Base-by-base conservation (phyloP, 2,113 vertebrate genomes). In the Polypterus bichir region DNA sequence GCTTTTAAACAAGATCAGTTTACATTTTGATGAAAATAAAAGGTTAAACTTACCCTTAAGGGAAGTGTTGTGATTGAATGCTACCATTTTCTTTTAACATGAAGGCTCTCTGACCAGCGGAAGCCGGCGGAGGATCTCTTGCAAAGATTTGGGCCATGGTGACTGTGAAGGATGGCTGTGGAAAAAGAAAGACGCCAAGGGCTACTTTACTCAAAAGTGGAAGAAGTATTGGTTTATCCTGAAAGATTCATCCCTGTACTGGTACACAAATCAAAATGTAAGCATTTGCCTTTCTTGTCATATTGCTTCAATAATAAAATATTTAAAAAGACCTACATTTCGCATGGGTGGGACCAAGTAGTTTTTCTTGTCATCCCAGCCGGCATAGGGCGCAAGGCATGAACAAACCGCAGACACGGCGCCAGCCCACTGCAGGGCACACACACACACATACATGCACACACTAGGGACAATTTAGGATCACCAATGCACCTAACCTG, bases 221-320 rank as follows among this genome's bases (percentile, higher is more conserved):
- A 92, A 91, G 69, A 92, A 89, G 66, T 91, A 91, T 77, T 96
- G 92, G 91, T 94, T 96, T 62, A 88, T 93, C 65, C 82, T 96
- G 70, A 93, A 93, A 72, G 87, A 93, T 65, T 91, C 90, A 0
- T 89, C 88, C 63, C 80, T 96, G 57, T 96, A 92, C 82, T 96
- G 89, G 92, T 96, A 93, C 75, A 92, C 90, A 64, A 90, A 94
- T 75, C 91, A 92, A 78, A 93, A 92, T 3, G 91, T 92, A 75
- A 91, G 91, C 76, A 62, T 0, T 0, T 7, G 47, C 27, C 10
- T 7, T 62, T 55, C 44, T 11, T 47, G 11, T 46, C 46, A 45
- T 53, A 10, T 62, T 27, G 7, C 48, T 6, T 47, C 55, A 10
- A 9, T 49, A 5, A 9, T 47, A 9, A 11, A 53, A 52, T 47